Conservation (phyloP, 1,140 invertebrate genomes). For the Rhyacophila brunnea region DNA sequence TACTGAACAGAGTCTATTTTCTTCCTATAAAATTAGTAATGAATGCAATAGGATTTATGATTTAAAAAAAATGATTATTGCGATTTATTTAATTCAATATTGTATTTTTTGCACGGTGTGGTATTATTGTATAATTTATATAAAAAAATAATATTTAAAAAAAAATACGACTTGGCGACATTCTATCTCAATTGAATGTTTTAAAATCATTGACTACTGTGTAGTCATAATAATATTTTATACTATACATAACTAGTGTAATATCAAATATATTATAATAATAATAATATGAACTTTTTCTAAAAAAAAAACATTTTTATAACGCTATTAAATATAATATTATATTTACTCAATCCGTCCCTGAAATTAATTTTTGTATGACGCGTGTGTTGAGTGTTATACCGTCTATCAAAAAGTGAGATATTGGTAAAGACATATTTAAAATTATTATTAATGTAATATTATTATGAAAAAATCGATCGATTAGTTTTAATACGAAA, state of each 20-base stretch:
- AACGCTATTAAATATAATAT: background rate
- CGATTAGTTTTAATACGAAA: too few relatives aligned
- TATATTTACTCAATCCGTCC: background rate
- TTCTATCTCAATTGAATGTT: constrained; percentile 8
- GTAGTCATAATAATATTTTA: constrained; percentile 21
- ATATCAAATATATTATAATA: background rate
- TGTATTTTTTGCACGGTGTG: constrained; percentile 10
- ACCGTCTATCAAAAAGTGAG: constrained; percentile 4
- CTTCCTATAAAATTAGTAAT: too few relatives aligned
- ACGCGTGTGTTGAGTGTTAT: background rate
- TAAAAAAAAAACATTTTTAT: too few relatives aligned
- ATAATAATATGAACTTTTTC: too few relatives aligned
- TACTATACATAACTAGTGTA: background rate
- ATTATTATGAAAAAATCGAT: too few relatives aligned
- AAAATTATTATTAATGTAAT: too few relatives aligned
- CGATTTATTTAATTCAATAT: background rate
- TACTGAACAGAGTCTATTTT: too few relatives aligned
- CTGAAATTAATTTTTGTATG: background rate
- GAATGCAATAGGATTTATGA: too few relatives aligned
- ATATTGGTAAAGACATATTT: too few relatives aligned
- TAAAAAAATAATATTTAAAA: constrained; percentile 8
- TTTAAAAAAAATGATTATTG: too few relatives aligned
- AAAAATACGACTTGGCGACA: constrained; percentile 1
- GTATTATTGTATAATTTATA: constrained; percentile 11
- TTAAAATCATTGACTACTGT: constrained; percentile 23